These are phyloP conservation scores for Poecilia velifera DNA, from an alignment of 2,797 vertebrate genomes.

Conservation along the genomic window DNA sequence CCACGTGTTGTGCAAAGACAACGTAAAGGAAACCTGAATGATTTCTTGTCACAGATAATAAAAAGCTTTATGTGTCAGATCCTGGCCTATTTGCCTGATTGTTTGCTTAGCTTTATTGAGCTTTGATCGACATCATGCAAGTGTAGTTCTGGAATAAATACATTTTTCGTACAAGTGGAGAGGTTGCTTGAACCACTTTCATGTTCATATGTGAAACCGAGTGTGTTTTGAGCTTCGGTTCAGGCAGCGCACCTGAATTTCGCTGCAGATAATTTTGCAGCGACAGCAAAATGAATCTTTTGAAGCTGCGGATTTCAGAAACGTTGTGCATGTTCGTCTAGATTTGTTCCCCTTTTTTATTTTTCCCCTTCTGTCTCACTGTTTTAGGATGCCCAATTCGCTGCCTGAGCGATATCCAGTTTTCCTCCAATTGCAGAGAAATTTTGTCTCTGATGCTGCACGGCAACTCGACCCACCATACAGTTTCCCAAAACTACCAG, in stretches of 20 bases:
- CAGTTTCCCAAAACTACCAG: not conserved
- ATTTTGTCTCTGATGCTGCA: not conserved
- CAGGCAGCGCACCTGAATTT: conserved; percentile 6
- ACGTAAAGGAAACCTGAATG: not conserved
- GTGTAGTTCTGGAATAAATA: not conserved
- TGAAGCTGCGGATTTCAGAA: conserved; percentile 5
- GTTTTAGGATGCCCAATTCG: not conserved
- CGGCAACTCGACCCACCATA: not conserved
- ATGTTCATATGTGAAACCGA: not conserved
- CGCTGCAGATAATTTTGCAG: not conserved
- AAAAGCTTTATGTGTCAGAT: not conserved
- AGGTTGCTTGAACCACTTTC: conserved; percentile 1
- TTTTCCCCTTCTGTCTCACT: not conserved
- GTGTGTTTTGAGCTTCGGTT: not conserved
- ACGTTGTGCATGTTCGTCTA: not conserved
- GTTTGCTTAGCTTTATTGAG: not conserved
- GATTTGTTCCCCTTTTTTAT: not conserved
- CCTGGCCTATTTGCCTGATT: not conserved
- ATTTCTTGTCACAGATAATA: not conserved
- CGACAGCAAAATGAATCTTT: not conserved
- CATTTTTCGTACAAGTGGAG: not conserved
- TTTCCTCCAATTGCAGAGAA: not conserved
- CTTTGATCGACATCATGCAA: not conserved
- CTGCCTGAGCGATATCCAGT: not conserved
- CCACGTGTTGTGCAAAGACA: not conserved